Evolutionary conservation across 2,888 invertebrate genomes (phyloP).

Genomic region (Didymodactylos carnosus): DNA sequence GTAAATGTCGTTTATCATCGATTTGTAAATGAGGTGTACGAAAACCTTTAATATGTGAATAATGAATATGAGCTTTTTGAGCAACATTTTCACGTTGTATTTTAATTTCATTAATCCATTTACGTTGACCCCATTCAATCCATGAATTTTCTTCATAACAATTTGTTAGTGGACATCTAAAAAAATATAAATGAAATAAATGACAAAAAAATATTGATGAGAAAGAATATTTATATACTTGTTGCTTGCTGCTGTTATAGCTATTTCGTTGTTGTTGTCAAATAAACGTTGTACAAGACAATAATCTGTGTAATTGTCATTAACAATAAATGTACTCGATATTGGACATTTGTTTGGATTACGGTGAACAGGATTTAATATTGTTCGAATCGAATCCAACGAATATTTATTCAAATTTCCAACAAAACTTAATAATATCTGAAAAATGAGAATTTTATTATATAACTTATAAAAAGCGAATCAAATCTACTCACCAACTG

Average conservation of each 20-base stretch:
- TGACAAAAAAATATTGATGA: neutral
- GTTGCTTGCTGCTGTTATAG: neutral
- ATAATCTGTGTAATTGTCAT: conserved; percentile 9
- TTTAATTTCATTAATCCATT: neutral
- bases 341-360: conserved; percentile 14
- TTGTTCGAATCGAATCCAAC: neutral
- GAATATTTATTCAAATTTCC: neutral
- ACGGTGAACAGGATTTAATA: conserved; percentile 5
- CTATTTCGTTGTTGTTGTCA: conserved; percentile 12
- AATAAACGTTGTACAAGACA: conserved; percentile 9
- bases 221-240: neutral
- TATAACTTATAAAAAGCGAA: too few species aligned
- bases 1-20: conserved; percentile 3
- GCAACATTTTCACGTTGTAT: conserved; percentile 8
- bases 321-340: conserved; percentile 7
- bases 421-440: neutral
- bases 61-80: neutral
- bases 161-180: conserved; percentile 11
- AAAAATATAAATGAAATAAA: neutral
- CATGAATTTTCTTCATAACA: conserved; percentile 6
- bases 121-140: neutral
- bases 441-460: neutral
- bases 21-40: conserved; percentile 4
- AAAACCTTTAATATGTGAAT: conserved; percentile 8
- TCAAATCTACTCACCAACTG: too few species aligned